These are phyloP conservation scores for Corbicula japonica DNA, from an alignment of 2,888 invertebrate genomes.

Conservation along the genomic window DNA sequence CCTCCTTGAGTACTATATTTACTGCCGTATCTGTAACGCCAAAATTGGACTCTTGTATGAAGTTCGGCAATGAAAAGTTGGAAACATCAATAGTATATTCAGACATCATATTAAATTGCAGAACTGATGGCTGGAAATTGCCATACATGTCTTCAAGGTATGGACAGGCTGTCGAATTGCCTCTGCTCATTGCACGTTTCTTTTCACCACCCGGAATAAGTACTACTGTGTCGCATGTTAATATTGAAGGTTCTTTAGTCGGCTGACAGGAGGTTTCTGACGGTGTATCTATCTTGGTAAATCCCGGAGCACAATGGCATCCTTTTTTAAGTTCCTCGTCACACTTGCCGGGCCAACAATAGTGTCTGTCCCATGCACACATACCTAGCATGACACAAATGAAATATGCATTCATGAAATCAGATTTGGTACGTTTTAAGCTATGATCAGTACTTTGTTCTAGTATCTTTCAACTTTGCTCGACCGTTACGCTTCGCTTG, in stretches of 20 bases:
- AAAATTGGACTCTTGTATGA: slow-evolving; percentile 14
- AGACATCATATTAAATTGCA: slow-evolving; percentile 4
- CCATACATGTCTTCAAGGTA: slow-evolving; percentile 21
- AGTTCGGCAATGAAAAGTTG: background rate
- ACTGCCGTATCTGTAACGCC: slow-evolving; percentile 18
- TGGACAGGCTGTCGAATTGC: slow-evolving; percentile 4
- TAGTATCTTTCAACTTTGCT: no score
- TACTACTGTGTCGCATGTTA: slow-evolving; percentile 17
- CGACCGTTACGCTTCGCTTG: no score
- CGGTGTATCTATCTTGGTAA: background rate
- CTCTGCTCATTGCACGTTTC: slow-evolving; percentile 1
- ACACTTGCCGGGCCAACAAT: slow-evolving; percentile 44
- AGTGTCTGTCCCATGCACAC: slow-evolving; percentile 40
- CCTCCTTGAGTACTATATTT: background rate
- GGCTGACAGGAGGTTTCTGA: slow-evolving; percentile 36
- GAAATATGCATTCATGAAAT: no score
- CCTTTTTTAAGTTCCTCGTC: slow-evolving; percentile 6
- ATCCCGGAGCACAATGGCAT: slow-evolving; percentile 23
- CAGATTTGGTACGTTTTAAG: no score
- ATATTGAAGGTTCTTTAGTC: slow-evolving; percentile 6
- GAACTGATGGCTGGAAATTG: slow-evolving; percentile 17
- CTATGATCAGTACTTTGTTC: background rate
- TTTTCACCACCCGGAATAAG: slow-evolving; percentile 1
- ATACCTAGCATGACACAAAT: slow-evolving; percentile 15
- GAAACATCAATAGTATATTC: slow-evolving; percentile 1